phyloP scores from a whole-genome alignment of 2,113 vertebrate species.

The Xiphorhynchus elegans region DNA sequence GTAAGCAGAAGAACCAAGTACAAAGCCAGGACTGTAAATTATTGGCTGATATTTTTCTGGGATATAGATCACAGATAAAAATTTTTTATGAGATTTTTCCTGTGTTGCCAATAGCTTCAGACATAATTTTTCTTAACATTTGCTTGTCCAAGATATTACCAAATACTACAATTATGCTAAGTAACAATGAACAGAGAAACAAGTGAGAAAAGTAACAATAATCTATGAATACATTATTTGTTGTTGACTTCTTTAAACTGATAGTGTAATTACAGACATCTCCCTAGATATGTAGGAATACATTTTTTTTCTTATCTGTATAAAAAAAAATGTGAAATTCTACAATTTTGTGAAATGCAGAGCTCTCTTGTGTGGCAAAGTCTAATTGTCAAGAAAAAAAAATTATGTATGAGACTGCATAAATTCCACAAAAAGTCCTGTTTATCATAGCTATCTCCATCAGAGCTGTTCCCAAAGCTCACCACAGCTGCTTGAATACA shows the following conservation, averaged over 20 bases:
- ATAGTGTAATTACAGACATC: background rate
- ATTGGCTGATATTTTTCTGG: background rate
- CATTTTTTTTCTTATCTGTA: background rate
- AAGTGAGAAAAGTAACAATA: background rate
- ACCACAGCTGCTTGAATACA: background rate
- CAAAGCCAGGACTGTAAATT: background rate
- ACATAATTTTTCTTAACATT: background rate
- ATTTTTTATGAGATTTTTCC: background rate
- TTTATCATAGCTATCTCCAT: background rate
- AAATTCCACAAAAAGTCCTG: background rate
- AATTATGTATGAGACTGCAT: background rate
- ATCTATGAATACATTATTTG: background rate
- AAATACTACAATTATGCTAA: background rate
- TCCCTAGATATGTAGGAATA: background rate
- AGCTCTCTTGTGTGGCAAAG: background rate
- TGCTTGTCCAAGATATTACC: background rate
- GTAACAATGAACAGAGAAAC: background rate
- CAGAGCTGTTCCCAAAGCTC: background rate
- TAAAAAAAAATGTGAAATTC: background rate
- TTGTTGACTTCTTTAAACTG: background rate
- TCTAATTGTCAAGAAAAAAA: background rate
- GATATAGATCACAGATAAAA: background rate
- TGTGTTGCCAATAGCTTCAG: background rate
- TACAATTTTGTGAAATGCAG: background rate
- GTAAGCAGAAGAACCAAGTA: background rate